phyloP scores from a whole-genome alignment of 2,113 vertebrate genomes.

The Siniperca knerii region DNA sequence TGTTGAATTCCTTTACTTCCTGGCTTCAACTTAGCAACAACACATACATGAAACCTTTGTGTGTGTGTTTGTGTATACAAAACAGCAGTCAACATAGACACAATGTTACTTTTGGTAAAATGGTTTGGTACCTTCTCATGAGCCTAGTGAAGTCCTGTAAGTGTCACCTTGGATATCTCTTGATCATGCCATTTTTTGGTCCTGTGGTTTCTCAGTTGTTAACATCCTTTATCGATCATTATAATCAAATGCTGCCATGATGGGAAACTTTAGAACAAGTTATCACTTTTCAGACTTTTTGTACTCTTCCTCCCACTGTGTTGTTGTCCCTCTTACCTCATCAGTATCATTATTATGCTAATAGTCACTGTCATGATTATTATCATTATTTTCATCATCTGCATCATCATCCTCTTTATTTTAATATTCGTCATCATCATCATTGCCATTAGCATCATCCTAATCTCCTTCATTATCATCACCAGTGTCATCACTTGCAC shows the following conservation, averaged over 20 bases:
- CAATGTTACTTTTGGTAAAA: no score
- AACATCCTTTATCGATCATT: background rate
- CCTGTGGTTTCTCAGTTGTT: background rate
- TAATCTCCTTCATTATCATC: slow-evolving; percentile 58
- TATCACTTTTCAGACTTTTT: background rate
- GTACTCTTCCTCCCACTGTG: background rate
- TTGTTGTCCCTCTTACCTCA: background rate
- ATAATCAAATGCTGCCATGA: background rate
- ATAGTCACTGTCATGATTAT: slow-evolving; percentile 28
- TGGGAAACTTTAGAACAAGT: background rate
- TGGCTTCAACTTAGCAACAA: no score
- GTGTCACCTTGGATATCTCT: background rate
- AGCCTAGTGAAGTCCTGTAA: background rate
- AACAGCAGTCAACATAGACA: no score
- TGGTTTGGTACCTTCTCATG: background rate
- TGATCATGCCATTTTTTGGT: background rate
- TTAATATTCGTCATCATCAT: slow-evolving; percentile 29
- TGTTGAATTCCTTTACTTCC: no score
- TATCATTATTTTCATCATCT: slow-evolving; percentile 51
- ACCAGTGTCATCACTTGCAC: slow-evolving; percentile 47
- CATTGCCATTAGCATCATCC: slow-evolving; percentile 42
- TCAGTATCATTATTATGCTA: slow-evolving; percentile 35
- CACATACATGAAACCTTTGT: background rate
- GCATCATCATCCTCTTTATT: slow-evolving; percentile 42
- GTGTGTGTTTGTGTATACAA: no score